Base-by-base conservation (phyloP, 2,888 invertebrate genomes). In the Diaphora mendica region DNA sequence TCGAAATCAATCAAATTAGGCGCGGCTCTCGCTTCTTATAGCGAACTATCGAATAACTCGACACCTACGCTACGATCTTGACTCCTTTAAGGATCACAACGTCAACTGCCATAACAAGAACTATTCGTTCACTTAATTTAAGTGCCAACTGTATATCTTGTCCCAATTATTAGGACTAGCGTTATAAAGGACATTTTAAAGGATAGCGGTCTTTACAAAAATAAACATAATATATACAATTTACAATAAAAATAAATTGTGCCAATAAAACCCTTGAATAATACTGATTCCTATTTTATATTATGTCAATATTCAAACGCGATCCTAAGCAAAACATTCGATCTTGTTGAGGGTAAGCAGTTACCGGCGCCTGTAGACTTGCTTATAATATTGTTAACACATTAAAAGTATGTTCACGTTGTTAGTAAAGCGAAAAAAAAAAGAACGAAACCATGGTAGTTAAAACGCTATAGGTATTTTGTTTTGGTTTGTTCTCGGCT, bases 1-100 rank as follows among this genome's bases (percentile, higher is more conserved):
- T 92, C 87, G 84, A 90, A 90, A 90, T 92, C 89, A 89, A 91
- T 91, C 88, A 90, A 90, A 92, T 91, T 88, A 88, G 82, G 81
- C 83, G 79, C 81, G 79, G 73, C 81, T 71, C 75, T 78, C 76
- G 66, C 77, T 77, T 75, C 78, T 69, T 82, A 75, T 73, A 72
- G 71, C 71, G 75, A 69, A 77, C 68, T 77, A 79, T 81, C 83
- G 73, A 59, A 83, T 83, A 79, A 82, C 72, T 68, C 76, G 69
- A 78, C 84, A 81, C 82, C 83, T 78, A 82, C 82, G 76, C 73
- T 67, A 69, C 69, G 59, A 72, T 71, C 59, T 68, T n/a, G 20
- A 42, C 62, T 70, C 23, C 55, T 69, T 59, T 62, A 69, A 78
- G 76, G 33, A 79, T 71, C 74, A 62, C 65, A 72, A 71, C 68